A percentile compares a stretch with the other conserved stretches of the same genome.
Evolutionary conservation across 30 jellyfish, hydroid and myxozoan species (phyloP).

Genomic region (Haliclystus octoradiatus): DNA sequence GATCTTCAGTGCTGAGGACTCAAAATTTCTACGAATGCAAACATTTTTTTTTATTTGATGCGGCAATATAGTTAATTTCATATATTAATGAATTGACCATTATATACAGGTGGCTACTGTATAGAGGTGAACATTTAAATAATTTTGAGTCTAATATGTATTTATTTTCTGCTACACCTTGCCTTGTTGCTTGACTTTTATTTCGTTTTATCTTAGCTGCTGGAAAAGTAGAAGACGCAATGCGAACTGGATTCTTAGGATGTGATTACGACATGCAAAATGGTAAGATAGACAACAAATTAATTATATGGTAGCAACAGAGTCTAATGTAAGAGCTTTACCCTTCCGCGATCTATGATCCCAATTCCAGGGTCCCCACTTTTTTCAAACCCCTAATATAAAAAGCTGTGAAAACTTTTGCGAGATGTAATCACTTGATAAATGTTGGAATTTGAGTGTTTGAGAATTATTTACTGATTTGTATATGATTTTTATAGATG

Average conservation of each 20-base stretch:
- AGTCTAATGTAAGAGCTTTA: not conserved
- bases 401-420: not conserved
- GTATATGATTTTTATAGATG: constrained; percentile 28
- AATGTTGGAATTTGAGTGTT: not conserved
- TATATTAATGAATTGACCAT: too few species aligned
- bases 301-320: not conserved
- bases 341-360: not conserved
- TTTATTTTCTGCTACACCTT: too few species aligned
- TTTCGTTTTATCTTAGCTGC: constrained; percentile 28
- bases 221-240: constrained; percentile 63
- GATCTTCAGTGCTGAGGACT: too few species aligned
- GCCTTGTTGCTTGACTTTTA: too few species aligned
- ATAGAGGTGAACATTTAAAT: too few species aligned
- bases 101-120: too few species aligned
- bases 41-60: too few species aligned
- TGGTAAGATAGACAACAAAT: constrained; percentile 25
- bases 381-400: not conserved
- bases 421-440: not conserved
- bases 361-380: not conserved
- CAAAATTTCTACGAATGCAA: too few species aligned
- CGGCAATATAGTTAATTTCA: too few species aligned
- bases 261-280: constrained; percentile 80
- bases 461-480: not conserved
- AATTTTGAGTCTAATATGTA: too few species aligned
- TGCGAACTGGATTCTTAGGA: constrained; percentile 55